Conservation (phyloP, 2,888 invertebrate species). For the Mactromeris polynyma region DNA sequence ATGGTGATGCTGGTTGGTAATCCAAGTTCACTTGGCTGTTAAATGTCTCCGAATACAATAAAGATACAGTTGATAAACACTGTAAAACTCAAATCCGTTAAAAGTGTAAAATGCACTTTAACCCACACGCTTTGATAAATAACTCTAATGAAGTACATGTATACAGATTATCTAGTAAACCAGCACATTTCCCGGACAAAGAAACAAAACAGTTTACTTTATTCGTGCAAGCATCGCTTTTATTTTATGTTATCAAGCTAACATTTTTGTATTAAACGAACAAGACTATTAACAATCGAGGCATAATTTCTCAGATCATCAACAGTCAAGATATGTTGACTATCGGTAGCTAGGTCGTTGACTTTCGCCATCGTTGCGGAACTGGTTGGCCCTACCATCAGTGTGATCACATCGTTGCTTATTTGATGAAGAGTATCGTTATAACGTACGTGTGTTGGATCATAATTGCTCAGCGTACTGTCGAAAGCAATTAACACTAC, state of each 20-base stretch:
- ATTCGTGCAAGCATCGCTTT: neutral
- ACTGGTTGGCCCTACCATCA: conserved; percentile 43
- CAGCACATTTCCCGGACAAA: neutral
- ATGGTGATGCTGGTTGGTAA: too few relatives aligned
- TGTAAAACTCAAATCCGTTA: too few relatives aligned
- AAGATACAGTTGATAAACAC: too few relatives aligned
- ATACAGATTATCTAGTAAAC: neutral
- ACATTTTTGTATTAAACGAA: conserved; percentile 11
- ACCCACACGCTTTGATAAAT: too few relatives aligned
- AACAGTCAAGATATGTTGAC: conserved; percentile 23
- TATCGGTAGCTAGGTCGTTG: conserved; percentile 27
- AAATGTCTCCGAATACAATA: too few relatives aligned
- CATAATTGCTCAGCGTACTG: neutral
- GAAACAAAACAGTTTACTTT: neutral
- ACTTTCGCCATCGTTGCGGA: neutral
- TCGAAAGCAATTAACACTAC: conserved; percentile 49
- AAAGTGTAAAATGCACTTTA: too few relatives aligned
- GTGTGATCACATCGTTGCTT: conserved; percentile 50
- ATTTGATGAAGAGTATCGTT: conserved; percentile 16
- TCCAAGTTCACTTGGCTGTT: too few relatives aligned
- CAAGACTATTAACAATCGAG: neutral
- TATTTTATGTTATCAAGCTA: neutral
- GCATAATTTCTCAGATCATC: neutral
- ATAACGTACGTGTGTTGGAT: neutral
- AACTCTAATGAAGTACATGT: neutral